Conservation (phyloP, 2,888 invertebrate species). For the Himalopsyche japonica region DNA sequence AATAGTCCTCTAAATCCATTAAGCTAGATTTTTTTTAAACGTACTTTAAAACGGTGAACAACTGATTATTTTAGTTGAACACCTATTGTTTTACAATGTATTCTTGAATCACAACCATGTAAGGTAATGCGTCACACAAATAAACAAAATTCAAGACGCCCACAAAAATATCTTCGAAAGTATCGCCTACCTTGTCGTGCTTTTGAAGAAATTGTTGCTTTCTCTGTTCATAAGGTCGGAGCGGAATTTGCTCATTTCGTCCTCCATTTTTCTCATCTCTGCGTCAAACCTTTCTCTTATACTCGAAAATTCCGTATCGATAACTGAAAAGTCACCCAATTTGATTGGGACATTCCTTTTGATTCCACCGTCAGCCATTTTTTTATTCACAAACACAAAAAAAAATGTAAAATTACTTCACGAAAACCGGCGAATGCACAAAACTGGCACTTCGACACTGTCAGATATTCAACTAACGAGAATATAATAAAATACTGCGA, state of each 20-base stretch:
- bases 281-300: conserved; percentile 94
- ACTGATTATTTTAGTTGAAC: background rate
- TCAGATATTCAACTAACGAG: conserved; percentile 41
- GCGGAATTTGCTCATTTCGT: conserved; percentile 95
- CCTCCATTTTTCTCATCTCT: conserved; percentile 98
- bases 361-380: conserved; percentile 82
- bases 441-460: conserved; percentile 53
- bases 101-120: conserved; percentile 11
- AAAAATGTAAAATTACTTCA: background rate
- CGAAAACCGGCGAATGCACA: conserved; percentile 19
- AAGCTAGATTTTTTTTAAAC: background rate
- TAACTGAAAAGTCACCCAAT: conserved; percentile 91
- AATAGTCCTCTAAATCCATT: background rate
- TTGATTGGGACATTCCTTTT: conserved; percentile 91
- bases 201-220: conserved; percentile 88
- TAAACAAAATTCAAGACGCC: conserved; percentile 21
- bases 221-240: conserved; percentile 92
- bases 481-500: conserved; percentile 53
- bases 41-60: background rate
- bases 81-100: background rate
- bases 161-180: conserved; percentile 17
- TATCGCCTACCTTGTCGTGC: conserved; percentile 77
- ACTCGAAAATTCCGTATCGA: conserved; percentile 95
- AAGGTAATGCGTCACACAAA: conserved; percentile 16
- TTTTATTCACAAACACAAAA: conserved; percentile 41